Evolutionary conservation across 2,113 vertebrate genomes (phyloP).

Genomic region (Clarias magur): DNA sequence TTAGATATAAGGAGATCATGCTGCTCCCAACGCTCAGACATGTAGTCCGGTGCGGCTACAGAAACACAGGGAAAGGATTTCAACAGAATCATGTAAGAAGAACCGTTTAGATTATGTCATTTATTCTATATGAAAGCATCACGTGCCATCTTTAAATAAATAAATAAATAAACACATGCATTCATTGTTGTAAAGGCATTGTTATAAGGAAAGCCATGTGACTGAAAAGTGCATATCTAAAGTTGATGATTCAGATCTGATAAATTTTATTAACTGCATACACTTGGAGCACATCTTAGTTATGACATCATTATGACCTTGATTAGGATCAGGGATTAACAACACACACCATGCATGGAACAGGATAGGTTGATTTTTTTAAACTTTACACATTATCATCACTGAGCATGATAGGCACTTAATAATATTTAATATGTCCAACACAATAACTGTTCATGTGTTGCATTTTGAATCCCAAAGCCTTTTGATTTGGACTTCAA

Average conservation of each 20-base stretch:
- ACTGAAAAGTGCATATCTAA: neutral
- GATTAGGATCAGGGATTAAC: too few relatives aligned
- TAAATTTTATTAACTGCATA: neutral
- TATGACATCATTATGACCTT: too few relatives aligned
- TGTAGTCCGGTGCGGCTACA: constrained; percentile 58
- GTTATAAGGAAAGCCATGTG: neutral
- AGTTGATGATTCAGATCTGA: neutral
- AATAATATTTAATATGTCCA: too few relatives aligned
- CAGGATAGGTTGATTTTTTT: too few relatives aligned
- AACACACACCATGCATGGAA: too few relatives aligned
- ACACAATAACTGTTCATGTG: too few relatives aligned
- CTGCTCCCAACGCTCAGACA: constrained; percentile 62
- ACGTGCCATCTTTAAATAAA: neutral
- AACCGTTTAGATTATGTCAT: too few relatives aligned
- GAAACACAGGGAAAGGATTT: constrained; percentile 54
- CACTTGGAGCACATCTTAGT: neutral
- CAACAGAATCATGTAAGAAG: constrained; percentile 62
- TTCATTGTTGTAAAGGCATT: neutral
- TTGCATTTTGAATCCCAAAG: too few relatives aligned
- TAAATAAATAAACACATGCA: neutral
- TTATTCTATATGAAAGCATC: neutral
- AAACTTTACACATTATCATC: too few relatives aligned
- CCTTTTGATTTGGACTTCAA: too few relatives aligned
- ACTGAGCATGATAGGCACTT: too few relatives aligned
- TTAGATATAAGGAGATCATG: constrained; percentile 47